Base-by-base conservation (phyloP, 2,797 vertebrate genomes). In the Argya squamiceps region DNA sequence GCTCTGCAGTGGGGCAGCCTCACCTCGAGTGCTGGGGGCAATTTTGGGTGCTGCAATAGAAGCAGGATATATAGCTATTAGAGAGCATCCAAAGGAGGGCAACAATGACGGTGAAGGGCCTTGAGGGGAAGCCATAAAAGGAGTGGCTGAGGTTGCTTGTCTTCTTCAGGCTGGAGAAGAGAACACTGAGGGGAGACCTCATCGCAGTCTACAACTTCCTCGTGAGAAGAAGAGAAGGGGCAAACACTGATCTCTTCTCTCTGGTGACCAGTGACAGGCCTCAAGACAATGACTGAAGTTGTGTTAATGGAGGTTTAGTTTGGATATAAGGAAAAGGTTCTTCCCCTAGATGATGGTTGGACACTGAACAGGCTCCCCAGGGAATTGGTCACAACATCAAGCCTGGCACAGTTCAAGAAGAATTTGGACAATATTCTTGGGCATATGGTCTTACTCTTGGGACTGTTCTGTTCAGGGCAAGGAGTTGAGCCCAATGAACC, bases 1-100 rank as follows among this genome's bases (percentile, higher is more conserved):
- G 21, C 34, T 68, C 32, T 53, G 50, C 15, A 1, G n/a, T 88
- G 41, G 22, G 9, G 26, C 0, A 0, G 32, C 12, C 16, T 50
- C 29, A 37, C 23, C 59, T 58, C 0, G 0, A 39, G 10, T 49
- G 0, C 3, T 75, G 63, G 1, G 39, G 0, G 11, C 11, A 62
- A 23, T 62, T 74, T 41, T 3, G 21, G 39, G 9, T 34, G 15
- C 14, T 7, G 7, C 34, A 32, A 11, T 26, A 21, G 9, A 74
- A 26, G 10, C 39, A 59, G 1, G 10, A 46, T 39, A 46, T 4
- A 9, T 32, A 74, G 3, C 7, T 60, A 6, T 47, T 36, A 16
- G 9, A 53, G 34, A 81, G 3, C 2, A 8, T 75, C 34, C 30
- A 55, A 62, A 68, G 18, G 22, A 62, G 15, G 3, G 4, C 13